A percentile compares a stretch with the other conserved stretches of the same genome.
Conservation (phyloP, 2,888 invertebrate genomes). For the Ryuthela nishihirai region DNA sequence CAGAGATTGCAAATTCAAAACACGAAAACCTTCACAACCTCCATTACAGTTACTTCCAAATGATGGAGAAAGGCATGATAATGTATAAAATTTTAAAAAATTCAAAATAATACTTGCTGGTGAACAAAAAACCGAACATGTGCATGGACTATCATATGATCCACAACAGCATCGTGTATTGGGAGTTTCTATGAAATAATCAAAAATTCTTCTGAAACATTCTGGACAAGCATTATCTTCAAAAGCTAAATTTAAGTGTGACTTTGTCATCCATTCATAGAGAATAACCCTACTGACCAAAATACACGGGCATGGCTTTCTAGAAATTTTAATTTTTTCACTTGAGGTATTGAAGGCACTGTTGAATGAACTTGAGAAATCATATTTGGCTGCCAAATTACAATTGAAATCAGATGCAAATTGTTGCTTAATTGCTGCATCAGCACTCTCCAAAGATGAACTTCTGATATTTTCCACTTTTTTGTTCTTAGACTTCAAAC, state of each 20-base stretch:
- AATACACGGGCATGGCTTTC: too few relatives aligned
- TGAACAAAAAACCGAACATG: conserved; percentile 9
- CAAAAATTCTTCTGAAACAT: conserved; percentile 9
- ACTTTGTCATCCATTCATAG: conserved; percentile 13
- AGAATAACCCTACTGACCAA: neutral
- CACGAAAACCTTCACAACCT: conserved; percentile 15
- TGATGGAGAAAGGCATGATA: conserved; percentile 3
- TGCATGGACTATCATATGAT: neutral
- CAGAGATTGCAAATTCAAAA: conserved; percentile 19
- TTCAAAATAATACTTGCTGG: conserved; percentile 10
- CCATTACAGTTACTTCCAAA: conserved; percentile 4
- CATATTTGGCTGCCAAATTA: too few relatives aligned
- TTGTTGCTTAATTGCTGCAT: too few relatives aligned
- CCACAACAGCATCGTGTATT: conserved; percentile 10
- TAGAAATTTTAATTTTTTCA: too few relatives aligned
- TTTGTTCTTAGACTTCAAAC: too few relatives aligned
- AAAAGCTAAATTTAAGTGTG: conserved; percentile 9
- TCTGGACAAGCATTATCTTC: conserved; percentile 1
- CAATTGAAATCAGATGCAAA: too few relatives aligned
- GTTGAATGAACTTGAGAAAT: too few relatives aligned
- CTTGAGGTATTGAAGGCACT: too few relatives aligned
- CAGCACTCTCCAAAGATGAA: too few relatives aligned
- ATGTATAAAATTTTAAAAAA: conserved; percentile 20
- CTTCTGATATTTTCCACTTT: too few relatives aligned
- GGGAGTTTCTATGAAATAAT: neutral